Evolutionary conservation across 2,113 vertebrate genomes (phyloP).

Genomic region (Carettochelys insculpta): DNA sequence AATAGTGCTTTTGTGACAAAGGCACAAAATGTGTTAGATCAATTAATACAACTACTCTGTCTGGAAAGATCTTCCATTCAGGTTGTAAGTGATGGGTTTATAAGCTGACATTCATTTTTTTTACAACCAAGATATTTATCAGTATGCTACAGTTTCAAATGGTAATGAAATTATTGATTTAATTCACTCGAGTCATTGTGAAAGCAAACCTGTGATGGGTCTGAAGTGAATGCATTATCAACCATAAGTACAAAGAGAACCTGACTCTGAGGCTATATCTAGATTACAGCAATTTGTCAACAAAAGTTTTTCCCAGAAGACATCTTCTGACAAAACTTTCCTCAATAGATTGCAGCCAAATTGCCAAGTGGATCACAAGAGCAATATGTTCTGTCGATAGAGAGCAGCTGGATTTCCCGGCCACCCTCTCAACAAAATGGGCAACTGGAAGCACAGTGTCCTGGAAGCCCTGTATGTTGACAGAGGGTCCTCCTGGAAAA

Average conservation of each 20-base stretch:
- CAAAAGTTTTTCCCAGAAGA: no score
- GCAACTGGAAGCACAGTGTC: no score
- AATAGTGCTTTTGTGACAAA: neutral
- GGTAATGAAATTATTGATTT: neutral
- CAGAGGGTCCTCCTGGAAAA: no score
- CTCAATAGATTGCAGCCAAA: no score
- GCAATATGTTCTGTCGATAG: no score
- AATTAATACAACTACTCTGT: neutral
- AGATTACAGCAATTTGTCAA: no score
- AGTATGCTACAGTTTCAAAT: neutral
- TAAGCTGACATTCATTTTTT: neutral
- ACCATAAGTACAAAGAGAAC: neutral
- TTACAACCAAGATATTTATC: neutral
- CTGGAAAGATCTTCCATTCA: neutral
- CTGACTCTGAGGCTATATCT: neutral
- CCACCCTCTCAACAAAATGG: no score
- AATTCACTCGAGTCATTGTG: neutral
- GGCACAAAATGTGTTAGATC: neutral
- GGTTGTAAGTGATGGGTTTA: neutral
- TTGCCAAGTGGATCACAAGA: no score
- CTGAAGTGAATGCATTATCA: neutral
- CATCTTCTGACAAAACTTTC: no score
- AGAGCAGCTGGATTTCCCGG: no score
- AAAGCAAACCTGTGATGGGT: neutral
- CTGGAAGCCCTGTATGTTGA: no score